Conservation (phyloP, 2,113 vertebrate genomes). For the Monarcha castaneiventris region DNA sequence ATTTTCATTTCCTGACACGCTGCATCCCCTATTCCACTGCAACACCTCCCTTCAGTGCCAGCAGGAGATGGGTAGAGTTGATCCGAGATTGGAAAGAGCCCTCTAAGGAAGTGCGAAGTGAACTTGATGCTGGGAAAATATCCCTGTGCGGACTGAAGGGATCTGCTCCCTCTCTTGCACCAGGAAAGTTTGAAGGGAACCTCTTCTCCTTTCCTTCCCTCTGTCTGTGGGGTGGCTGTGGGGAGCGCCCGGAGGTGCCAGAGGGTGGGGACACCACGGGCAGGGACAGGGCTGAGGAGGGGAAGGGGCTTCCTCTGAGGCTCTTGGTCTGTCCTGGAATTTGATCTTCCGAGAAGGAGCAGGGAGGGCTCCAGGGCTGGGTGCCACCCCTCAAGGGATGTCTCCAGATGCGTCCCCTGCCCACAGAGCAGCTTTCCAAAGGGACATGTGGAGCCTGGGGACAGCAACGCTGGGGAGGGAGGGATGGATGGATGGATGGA, state of each 20-base stretch:
- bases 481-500: fast-evolving
- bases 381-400: not conserved
- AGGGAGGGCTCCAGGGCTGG: not conserved
- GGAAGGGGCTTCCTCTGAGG: not conserved
- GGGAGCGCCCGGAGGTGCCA: not conserved
- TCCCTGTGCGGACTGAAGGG: not conserved
- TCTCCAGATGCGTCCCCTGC: not conserved
- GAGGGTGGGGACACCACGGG: not conserved
- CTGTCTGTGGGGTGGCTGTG: not conserved
- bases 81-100: not conserved
- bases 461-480: not conserved
- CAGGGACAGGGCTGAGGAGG: not conserved
- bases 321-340: not conserved
- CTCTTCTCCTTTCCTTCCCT: not conserved
- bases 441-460: not conserved
- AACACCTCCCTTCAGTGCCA: not conserved
- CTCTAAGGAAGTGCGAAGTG: not conserved
- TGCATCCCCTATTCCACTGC: not conserved
- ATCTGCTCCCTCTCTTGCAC: not conserved
- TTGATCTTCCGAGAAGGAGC: no score
- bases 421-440: not conserved
- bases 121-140: not conserved
- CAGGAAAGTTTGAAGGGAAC: not conserved
- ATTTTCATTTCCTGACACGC: not conserved
- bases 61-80: not conserved